Evolutionary conservation across 2,888 invertebrate genomes (phyloP).

Genomic region (Pyrochroa serraticornis): DNA sequence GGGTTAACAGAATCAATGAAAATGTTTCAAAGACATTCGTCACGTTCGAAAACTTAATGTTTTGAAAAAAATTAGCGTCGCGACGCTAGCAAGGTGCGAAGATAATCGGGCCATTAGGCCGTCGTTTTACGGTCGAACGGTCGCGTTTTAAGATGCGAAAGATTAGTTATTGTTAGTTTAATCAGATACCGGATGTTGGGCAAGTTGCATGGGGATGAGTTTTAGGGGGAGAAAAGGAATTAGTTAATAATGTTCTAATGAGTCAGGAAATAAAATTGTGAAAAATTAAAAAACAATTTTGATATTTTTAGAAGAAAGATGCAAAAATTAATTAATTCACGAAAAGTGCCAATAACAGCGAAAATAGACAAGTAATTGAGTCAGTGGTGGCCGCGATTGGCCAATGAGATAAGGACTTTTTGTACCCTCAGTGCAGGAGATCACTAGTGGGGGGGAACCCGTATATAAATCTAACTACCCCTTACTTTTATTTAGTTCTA

Average conservation of each 20-base stretch:
- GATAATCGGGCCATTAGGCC: background rate
- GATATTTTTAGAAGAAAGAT: background rate
- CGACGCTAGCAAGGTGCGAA: background rate
- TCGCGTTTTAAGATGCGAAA: conserved; percentile 35
- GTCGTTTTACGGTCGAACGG: conserved; percentile 25
- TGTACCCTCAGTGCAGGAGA: conserved; percentile 39
- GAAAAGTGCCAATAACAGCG: background rate
- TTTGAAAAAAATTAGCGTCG: conserved; percentile 15
- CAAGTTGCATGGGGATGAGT: conserved; percentile 13
- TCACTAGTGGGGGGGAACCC: conserved; percentile 46
- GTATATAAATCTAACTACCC: conserved; percentile 52
- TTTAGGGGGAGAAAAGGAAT: background rate
- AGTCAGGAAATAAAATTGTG: background rate
- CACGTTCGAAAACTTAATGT: conserved; percentile 26
- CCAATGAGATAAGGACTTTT: conserved; percentile 41
- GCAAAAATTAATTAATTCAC: background rate
- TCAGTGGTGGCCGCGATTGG: conserved; percentile 16
- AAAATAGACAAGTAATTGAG: conserved; percentile 17
- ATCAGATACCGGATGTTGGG: conserved; percentile 28
- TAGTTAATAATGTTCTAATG: background rate
- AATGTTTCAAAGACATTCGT: conserved; percentile 18
- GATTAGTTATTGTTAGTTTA: conserved; percentile 34
- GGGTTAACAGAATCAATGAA: background rate
- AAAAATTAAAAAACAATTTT: background rate
- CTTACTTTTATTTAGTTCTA: conserved; percentile 44